Conservation (phyloP, 2,888 invertebrate species). For the Scaptomyza cyrtandrae region DNA sequence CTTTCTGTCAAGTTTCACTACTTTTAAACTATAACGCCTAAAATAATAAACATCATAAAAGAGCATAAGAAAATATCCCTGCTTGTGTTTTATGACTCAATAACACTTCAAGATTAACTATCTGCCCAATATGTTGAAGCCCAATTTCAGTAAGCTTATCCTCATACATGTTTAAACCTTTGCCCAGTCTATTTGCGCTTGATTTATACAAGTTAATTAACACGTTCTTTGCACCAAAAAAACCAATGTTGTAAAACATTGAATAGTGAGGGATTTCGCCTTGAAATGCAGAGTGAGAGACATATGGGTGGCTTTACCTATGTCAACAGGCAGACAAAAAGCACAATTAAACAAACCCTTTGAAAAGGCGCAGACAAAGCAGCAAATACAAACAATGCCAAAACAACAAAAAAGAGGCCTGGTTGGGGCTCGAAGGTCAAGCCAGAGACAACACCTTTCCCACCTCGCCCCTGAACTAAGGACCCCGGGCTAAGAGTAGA, state of each 20-base stretch:
- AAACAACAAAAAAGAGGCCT: constrained; percentile 27
- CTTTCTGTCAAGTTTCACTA: too few species aligned
- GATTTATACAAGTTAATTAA: constrained; percentile 79
- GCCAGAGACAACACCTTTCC: constrained; percentile 17
- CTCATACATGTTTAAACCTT: constrained; percentile 16
- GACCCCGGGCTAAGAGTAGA: constrained; percentile 52
- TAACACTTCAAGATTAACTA: constrained; percentile 3
- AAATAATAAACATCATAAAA: too few species aligned
- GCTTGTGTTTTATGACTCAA: constrained; percentile 1
- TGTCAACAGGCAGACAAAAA: constrained; percentile 72
- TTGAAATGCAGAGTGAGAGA: background rate
- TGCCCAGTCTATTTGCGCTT: constrained; percentile 54
- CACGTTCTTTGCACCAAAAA: constrained; percentile 62
- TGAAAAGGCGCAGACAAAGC: constrained; percentile 62
- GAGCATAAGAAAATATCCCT: background rate
- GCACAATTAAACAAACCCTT: constrained; percentile 77
- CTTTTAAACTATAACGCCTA: too few species aligned
- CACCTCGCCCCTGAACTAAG: constrained; percentile 1
- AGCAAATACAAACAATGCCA: constrained; percentile 61
- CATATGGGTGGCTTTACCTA: constrained; percentile 60
- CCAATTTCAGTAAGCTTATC: constrained; percentile 16
- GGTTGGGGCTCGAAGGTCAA: constrained; percentile 61
- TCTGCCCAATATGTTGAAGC: constrained; percentile 8
- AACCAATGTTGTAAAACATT: constrained; percentile 30
- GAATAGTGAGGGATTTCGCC: constrained; percentile 2